These are phyloP conservation scores for Syncerus caffer DNA, from an alignment of 2,797 vertebrate species.

Conservation along the genomic window DNA sequence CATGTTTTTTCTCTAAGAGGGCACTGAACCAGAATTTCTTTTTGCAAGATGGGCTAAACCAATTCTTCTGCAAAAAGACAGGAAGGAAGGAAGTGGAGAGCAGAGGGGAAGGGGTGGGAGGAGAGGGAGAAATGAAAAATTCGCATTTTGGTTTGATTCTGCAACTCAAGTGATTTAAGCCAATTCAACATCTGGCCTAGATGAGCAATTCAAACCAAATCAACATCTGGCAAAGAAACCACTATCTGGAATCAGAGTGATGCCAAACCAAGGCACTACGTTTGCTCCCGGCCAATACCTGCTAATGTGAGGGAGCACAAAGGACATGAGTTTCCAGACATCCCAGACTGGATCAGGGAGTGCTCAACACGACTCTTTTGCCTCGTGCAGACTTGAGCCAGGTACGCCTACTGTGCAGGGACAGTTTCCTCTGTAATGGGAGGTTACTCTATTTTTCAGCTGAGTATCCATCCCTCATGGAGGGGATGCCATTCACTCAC, in stretches of 20 bases:
- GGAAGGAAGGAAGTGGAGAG: neutral
- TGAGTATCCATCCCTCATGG: neutral
- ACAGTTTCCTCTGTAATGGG: neutral
- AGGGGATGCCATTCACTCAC: neutral
- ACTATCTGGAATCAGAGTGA: slow-evolving; percentile 3
- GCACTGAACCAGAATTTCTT: neutral
- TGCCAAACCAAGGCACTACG: neutral
- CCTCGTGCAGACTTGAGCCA: neutral
- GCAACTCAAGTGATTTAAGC: slow-evolving; percentile 9
- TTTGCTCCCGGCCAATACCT: neutral
- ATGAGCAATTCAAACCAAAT: neutral
- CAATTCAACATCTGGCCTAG: slow-evolving; percentile 7
- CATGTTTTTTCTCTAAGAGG: neutral
- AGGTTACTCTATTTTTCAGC: neutral
- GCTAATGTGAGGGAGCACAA: neutral
- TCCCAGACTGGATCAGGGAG: neutral
- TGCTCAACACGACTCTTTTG: neutral
- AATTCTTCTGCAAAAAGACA: neutral
- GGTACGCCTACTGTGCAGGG: neutral
- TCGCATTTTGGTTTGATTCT: slow-evolving; percentile 17
- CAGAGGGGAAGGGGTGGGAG: neutral
- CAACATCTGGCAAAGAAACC: slow-evolving; percentile 38
- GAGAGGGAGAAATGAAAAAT: neutral
- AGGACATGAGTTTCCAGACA: neutral
- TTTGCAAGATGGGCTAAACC: neutral